These are phyloP conservation scores for Pionites leucogaster DNA, from an alignment of 2,113 vertebrate genomes.

Conservation along the genomic window DNA sequence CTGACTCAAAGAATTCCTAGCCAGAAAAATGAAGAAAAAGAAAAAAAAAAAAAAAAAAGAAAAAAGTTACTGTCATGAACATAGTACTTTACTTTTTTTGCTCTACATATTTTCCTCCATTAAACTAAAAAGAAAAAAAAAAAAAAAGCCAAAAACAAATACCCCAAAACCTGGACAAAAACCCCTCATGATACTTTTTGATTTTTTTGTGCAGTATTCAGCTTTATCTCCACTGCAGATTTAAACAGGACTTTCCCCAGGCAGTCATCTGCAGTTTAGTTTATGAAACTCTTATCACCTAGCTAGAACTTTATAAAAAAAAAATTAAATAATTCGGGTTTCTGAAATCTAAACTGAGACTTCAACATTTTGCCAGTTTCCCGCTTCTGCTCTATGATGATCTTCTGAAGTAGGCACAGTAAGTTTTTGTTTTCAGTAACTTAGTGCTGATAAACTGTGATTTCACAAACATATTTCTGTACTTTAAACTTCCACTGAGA, in stretches of 20 bases:
- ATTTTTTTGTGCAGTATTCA: background rate
- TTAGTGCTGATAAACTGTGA: background rate
- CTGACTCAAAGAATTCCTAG: background rate
- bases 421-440: background rate
- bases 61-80: background rate
- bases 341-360: background rate
- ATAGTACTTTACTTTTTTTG: background rate
- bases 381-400: background rate
- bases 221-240: background rate
- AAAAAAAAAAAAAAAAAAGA: no score
- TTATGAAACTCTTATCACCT: background rate
- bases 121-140: background rate
- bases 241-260: background rate
- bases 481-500: background rate
- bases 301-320: background rate
- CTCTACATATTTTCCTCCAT: background rate
- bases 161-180: background rate
- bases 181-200: background rate
- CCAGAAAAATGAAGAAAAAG: no score
- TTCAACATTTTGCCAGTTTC: background rate
- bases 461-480: background rate
- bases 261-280: background rate
- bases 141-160: fast-evolving
- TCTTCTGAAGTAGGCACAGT: background rate
- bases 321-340: background rate